Base-by-base conservation (phyloP, 2,113 vertebrate species). In the Myotis brandtii region DNA sequence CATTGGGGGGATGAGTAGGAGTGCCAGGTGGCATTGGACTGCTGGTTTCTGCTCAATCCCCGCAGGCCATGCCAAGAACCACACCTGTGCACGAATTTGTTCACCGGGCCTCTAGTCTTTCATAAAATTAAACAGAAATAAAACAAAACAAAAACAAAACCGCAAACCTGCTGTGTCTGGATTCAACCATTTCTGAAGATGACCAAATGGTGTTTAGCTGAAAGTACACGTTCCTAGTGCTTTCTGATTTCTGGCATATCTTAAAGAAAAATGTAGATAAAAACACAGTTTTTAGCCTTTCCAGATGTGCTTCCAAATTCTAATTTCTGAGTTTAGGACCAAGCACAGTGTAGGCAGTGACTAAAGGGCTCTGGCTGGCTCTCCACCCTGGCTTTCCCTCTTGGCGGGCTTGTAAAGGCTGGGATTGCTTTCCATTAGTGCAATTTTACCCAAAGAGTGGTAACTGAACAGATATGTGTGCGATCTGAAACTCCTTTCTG, bases 231-330 rank as follows among this genome's bases (percentile, higher is more conserved):
- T 18, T 59, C 40, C 14, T 9, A 69, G 14, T 40, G n/a, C 6
- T 32, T 91, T 89, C 75, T 92, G 73, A 66, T 52, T 79, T 85
- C 17, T 21, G 27, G 20, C 23, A 66, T 43, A 27, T 5, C 14
- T 54, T 83, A 81, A 48, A 81, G 18, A 83, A 76, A 96, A 81
- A 92, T 20, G 82, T 59, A 72, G 70, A 85, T 34, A 50, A 80
- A 92, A 97, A 40, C 34, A 87, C 52, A 70, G 43, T 91, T 92
- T 88, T 81, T 10, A 84, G 6, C 43, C 16, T 93, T 93, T 11
- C 17, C 7, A 30, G 4, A 67, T 81, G 9, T 73, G 25, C 50
- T 92, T 93, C 9, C 30, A 85, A 62, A 80, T 95, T 93, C n/a
- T 30, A 6, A 84, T 89, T 88, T 43, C 18, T 80, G 72, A 52